Evolutionary conservation across 2,888 invertebrate species (phyloP), one percentile per base, ranked within the genome.

Genomic region (Drymonia ruficornis): DNA sequence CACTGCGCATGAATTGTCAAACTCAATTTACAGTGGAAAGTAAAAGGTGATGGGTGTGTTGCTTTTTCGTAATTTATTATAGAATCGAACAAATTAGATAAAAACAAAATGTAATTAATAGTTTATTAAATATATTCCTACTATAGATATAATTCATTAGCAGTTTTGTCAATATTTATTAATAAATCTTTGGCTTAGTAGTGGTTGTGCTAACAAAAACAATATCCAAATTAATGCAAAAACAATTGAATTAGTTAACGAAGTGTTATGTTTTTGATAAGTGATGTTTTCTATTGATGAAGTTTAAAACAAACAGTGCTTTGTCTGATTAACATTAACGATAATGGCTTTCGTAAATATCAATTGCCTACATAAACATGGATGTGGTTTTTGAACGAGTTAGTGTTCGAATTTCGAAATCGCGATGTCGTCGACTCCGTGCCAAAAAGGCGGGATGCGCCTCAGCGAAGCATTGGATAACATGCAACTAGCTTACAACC

Each of bases 401-500:
- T 50, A 63, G 66, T 69, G 65, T 74, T 74, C 67, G 67, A 59
- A 65, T 73, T 76, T 73, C 58, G 67, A 75, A 75, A 70, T 76
- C 67, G 78, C 73, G 65, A 90, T 88, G 91, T 86, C 90, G 70
- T 74, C 80, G 62, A 76, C 83, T 53, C 87, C 91, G 67, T 92
- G 92, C 78, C 86, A 86, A 72, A 92, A 90, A 80, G 88, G 93
- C 78, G 94, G 94, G 80, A 89, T 94, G 81, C 93, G 94, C 60
- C 90, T 96, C 60, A 95, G 95, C 77, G 95, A 95, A 84, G 95
- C 96, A 51, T 85, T 96, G 72, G 95, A 96, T 78, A 95, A 94
- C 81, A 95, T 96, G 91, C 95, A 96, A 64, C 85, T 96, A 62
- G 95, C 96, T 3, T 96, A 96, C 84, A 96, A 95, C 80, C 96